Percentiles rank a stretch among this genome's conserved stretches.
Conservation (phyloP, 2,888 invertebrate species). For the Hemithea aestivaria region DNA sequence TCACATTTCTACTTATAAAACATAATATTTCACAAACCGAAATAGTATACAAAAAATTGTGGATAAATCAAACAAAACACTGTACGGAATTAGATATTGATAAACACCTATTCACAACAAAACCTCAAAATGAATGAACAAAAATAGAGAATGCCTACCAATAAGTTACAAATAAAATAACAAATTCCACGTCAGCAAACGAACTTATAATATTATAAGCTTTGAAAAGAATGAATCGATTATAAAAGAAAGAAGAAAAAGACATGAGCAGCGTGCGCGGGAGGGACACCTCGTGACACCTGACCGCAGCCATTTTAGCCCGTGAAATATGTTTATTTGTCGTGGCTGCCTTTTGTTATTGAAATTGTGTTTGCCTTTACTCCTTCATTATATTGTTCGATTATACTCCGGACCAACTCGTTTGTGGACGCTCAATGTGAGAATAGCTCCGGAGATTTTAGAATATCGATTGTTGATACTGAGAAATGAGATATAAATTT, state of each 20-base stretch:
- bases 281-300: conserved; percentile 64
- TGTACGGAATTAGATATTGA: too few species aligned
- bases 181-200: conserved; percentile 37
- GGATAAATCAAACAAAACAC: too few species aligned
- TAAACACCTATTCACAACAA: too few species aligned
- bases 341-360: conserved; percentile 76
- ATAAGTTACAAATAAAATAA: too few species aligned
- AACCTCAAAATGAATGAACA: too few species aligned
- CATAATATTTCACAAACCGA: too few species aligned
- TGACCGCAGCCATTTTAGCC: conserved; percentile 78
- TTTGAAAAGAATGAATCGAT: conserved; percentile 72
- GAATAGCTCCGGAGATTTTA: conserved; percentile 72
- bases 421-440: conserved; percentile 68
- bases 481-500: conserved; percentile 78
- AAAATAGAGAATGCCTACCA: too few species aligned
- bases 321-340: conserved; percentile 80
- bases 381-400: conserved; percentile 78
- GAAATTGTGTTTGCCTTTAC: conserved; percentile 78
- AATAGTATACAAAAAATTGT: too few species aligned
- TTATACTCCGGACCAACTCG: conserved; percentile 71
- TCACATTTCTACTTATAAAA: too few species aligned
- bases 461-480: conserved; percentile 79
- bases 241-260: conserved; percentile 63
- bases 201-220: conserved; percentile 53
- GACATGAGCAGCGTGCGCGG: conserved; percentile 44